Conservation (phyloP, 2,113 vertebrate species). For the Columba janthina region DNA sequence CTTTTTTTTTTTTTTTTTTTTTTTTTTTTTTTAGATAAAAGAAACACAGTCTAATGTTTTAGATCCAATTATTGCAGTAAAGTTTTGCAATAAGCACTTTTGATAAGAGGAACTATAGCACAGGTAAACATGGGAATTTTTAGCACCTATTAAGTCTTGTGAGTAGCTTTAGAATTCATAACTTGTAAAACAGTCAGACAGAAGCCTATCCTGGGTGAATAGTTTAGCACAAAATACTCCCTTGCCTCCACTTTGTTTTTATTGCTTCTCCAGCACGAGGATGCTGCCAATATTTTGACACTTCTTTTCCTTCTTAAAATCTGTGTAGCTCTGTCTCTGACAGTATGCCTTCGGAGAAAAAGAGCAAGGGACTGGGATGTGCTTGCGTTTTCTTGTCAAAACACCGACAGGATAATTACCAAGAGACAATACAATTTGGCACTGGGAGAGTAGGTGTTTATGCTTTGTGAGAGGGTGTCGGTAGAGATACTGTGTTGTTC, state of each 20-base stretch:
- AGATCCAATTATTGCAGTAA: not conserved
- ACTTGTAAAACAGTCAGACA: conserved; percentile 35
- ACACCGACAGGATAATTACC: not conserved
- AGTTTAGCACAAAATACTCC: conserved; percentile 44
- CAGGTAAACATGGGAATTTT: conserved; percentile 4
- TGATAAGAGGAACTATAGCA: not conserved
- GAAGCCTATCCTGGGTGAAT: conserved; percentile 7
- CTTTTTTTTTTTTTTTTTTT: not conserved
- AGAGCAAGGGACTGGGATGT: conserved; percentile 15
- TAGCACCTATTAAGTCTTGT: not conserved
- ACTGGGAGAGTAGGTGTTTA: not conserved
- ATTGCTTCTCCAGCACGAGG: conserved; percentile 8
- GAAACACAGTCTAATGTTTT: not conserved
- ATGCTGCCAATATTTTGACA: conserved; percentile 51
- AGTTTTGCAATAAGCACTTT: conserved; percentile 7
- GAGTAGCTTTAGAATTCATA: conserved; percentile 17
- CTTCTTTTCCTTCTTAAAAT: not conserved
- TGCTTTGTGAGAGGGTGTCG: not conserved
- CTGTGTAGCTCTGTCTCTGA: not conserved
- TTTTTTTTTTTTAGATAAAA: not conserved
- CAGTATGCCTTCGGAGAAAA: not conserved
- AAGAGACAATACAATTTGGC: not conserved
- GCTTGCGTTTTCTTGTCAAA: conserved; percentile 14
- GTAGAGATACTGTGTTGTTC: not conserved
- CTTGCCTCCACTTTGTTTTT: conserved; percentile 41